These are phyloP conservation scores for Bujurquina vittata DNA, from an alignment of 2,113 vertebrate genomes.

Conservation along the genomic window DNA sequence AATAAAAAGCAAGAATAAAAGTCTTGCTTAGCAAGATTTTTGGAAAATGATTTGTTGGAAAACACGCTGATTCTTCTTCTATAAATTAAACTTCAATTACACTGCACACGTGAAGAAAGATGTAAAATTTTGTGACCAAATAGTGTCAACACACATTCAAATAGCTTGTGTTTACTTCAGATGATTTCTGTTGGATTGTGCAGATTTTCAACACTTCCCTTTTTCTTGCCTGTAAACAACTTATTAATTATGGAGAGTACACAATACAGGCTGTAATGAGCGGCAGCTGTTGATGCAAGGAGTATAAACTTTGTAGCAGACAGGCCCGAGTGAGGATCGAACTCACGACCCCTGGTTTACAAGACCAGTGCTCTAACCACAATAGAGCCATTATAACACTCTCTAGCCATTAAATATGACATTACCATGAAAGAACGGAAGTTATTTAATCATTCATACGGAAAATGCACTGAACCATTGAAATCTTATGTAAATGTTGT, in stretches of 20 bases:
- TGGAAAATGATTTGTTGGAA: too few species aligned
- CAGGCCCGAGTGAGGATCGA: not conserved
- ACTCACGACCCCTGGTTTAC: not conserved
- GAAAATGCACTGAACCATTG: not conserved
- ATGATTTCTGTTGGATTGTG: not conserved
- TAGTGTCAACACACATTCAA: not conserved
- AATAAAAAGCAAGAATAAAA: not conserved
- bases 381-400: too few species aligned
- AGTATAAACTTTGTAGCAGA: accelerated
- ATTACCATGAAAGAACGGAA: too few species aligned
- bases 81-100: too few species aligned
- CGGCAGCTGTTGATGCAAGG: not conserved
- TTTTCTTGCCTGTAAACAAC: too few species aligned
- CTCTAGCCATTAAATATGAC: too few species aligned
- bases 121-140: not conserved
- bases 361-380: not conserved
- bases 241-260: too few species aligned
- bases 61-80: too few species aligned
- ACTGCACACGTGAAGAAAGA: not conserved
- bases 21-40: not conserved
- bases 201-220: too few species aligned
- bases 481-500: too few species aligned
- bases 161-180: too few species aligned
- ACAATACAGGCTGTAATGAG: not conserved
- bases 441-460: too few species aligned